Conservation (phyloP, 2,888 invertebrate genomes). For the Caenorhabditis japonica region DNA sequence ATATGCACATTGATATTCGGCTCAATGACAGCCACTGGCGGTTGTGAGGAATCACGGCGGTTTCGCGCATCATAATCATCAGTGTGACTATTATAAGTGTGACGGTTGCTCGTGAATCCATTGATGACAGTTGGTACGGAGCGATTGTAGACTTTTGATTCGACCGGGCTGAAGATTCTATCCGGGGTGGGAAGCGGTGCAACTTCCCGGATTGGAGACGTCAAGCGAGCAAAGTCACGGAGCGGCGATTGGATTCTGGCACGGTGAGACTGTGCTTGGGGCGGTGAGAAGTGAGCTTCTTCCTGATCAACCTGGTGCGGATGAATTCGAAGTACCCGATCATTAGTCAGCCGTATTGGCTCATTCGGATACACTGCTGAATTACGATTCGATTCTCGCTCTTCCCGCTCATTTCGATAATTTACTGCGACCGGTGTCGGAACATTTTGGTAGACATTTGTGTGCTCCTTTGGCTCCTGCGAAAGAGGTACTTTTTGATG, state of each 20-base stretch:
- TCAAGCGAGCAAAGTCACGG: slow-evolving; percentile 36
- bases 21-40: slow-evolving; percentile 56
- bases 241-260: slow-evolving; percentile 47
- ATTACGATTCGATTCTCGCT: slow-evolving; percentile 31
- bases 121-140: slow-evolving; percentile 50
- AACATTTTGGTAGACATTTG: slow-evolving; percentile 45
- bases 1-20: slow-evolving; percentile 50
- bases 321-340: slow-evolving; percentile 53
- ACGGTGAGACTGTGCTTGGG: slow-evolving; percentile 24
- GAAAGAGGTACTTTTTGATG: slow-evolving; percentile 19
- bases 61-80: slow-evolving; percentile 43
- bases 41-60: slow-evolving; percentile 49
- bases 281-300: slow-evolving; percentile 17
- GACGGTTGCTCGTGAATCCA: slow-evolving; percentile 57
- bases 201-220: slow-evolving; percentile 43
- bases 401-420: slow-evolving; percentile 25
- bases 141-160: slow-evolving; percentile 54
- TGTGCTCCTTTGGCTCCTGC: slow-evolving; percentile 22
- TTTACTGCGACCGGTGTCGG: slow-evolving; percentile 14
- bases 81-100: slow-evolving; percentile 52
- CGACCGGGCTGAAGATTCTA: slow-evolving; percentile 56
- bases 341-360: slow-evolving; percentile 47
- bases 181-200: slow-evolving; percentile 35
- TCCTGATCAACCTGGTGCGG: slow-evolving; percentile 30
- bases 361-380: slow-evolving; percentile 41